Base-by-base conservation (phyloP, 2,113 vertebrate genomes). In the Poecilia latipinna region DNA sequence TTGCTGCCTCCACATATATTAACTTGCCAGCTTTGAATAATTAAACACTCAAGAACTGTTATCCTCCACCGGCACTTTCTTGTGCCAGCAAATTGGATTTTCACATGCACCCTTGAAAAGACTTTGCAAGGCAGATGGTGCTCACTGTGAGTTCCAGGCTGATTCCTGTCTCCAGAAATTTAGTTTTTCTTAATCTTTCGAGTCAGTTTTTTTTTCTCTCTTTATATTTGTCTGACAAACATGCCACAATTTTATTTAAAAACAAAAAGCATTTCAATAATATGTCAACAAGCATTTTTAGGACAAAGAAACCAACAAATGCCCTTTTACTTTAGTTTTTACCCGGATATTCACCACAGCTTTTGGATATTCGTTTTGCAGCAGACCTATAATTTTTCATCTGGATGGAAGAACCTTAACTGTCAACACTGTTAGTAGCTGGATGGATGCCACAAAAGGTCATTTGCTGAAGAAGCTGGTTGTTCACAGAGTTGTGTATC, bases 1-100 rank as follows among this genome's bases (percentile, higher is more conserved):
- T 70, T 74, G 70, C 75, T 76, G 66, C 73, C 67, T 74, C 70
- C 72, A 78, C 48, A 70, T 78, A 75, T 82, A 87, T 84, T 82
- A 84, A 87, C 81, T 83, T 72, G 68, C 51, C 65, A 33, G 31
- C 42, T 73, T 80, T 90, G 75, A 92, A 90, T 91, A 82, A 84
- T 90, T 82, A 83, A 90, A 84, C 6, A 28, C 66, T 37, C 1
- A 72, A 79, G 72, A 79, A 72, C 39, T 29, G 57, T 68, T 82
- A 86, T 90, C 76, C 74, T 76, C 42, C 82, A 39, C 39, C 65
- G 29, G 6, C 39, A 57, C 73, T 68, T 28, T 70, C 75, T 64
- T 44, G 35, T 72, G 83, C 65, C 64, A 74, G 32, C 13, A 65
- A 67, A 51, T 57, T 37, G 51, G 54, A 39, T 78, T 74, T 85